phyloP scores from a whole-genome alignment of 2,797 vertebrate species.

The Enoplosus armatus region DNA sequence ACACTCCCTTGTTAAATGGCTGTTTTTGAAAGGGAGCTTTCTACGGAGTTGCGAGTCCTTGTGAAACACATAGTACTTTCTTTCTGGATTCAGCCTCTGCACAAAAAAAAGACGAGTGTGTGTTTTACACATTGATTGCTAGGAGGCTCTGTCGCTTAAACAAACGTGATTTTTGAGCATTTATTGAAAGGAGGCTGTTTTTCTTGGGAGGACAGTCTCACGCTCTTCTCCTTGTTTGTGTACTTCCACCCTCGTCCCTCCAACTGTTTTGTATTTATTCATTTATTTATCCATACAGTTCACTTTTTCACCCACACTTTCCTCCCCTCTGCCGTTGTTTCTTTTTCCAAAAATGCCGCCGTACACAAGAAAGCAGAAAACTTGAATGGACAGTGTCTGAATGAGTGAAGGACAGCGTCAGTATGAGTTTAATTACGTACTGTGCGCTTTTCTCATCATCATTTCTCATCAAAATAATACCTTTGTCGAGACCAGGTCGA shows the following conservation, averaged over 20 bases:
- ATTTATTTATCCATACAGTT: neutral
- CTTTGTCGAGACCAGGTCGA: neutral
- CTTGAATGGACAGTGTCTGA: no score
- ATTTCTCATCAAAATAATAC: neutral
- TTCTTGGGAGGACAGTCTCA: neutral
- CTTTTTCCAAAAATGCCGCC: neutral
- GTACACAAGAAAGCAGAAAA: neutral
- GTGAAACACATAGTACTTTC: no score
- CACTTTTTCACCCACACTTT: neutral
- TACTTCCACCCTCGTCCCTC: no score
- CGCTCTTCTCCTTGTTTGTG: no score
- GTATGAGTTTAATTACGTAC: neutral
- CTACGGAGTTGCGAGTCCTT: no score
- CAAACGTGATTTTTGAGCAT: neutral
- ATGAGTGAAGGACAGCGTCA: neutral
- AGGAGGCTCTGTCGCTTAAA: neutral
- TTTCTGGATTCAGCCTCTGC: no score
- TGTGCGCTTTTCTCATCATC: neutral
- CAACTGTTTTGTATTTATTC: no score
- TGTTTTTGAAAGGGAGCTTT: no score
- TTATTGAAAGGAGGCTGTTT: neutral
- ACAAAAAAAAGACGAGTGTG: no score
- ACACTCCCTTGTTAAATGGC: no score
- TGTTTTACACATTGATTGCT: no score
- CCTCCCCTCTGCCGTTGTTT: neutral